These are phyloP conservation scores for Meteorus sp. DNA, from an alignment of 1,140 invertebrate species.

Conservation along the genomic window DNA sequence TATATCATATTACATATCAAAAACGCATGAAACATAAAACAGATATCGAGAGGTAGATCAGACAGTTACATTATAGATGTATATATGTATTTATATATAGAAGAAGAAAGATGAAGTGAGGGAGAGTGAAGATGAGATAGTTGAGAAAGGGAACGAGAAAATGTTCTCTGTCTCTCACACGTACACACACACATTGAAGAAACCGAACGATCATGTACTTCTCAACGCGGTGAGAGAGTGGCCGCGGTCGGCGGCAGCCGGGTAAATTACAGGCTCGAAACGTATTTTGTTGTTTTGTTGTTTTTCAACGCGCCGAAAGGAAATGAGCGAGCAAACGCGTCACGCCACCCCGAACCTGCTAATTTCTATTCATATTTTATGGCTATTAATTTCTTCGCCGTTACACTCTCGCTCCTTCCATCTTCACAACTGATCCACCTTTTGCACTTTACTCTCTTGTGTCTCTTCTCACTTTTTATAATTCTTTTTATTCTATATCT, in stretches of 20 bases:
- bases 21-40: too few species aligned
- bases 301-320: conserved; percentile 62
- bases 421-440: not conserved
- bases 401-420: conserved; percentile 33
- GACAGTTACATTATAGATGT: too few species aligned
- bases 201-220: conserved; percentile 9
- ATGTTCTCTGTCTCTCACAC: too few species aligned
- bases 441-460: not conserved
- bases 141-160: too few species aligned
- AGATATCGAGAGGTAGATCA: too few species aligned
- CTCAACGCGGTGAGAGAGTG: conserved; percentile 1
- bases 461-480: not conserved
- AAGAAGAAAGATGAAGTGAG: conserved; percentile 1
- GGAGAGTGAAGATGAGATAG: not conserved
- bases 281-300: conserved; percentile 61
- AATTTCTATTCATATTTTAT: conserved; percentile 64
- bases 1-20: too few species aligned
- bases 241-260: conserved; percentile 54
- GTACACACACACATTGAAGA: not conserved
- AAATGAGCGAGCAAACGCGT: conserved; percentile 62
- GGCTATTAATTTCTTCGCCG: conserved; percentile 62
- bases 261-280: conserved; percentile 58
- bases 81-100: too few species aligned
- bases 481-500: not conserved
- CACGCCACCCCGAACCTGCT: conserved; percentile 61